Percentiles rank a stretch among this genome's conserved stretches.
These are phyloP conservation scores for Nothoprocta pentlandii DNA, from an alignment of 2,113 vertebrate species.

Conservation along the genomic window DNA sequence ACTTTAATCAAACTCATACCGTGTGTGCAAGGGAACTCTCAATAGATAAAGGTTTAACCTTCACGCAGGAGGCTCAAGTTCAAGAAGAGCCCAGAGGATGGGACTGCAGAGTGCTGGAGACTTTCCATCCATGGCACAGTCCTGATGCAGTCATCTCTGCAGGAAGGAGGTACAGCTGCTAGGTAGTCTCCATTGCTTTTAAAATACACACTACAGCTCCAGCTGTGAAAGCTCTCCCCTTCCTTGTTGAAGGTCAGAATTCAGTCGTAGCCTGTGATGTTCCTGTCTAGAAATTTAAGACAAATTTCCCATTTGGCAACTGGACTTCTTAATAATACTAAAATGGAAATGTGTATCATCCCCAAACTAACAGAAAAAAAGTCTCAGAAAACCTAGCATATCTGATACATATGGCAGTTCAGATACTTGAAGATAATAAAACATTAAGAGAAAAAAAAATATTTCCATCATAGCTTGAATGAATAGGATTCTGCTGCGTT, in stretches of 20 bases:
- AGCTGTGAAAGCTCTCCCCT: neutral
- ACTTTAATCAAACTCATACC: conserved; percentile 10
- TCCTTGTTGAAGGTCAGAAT: neutral
- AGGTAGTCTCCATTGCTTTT: neutral
- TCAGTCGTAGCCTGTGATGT: neutral
- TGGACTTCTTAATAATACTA: neutral
- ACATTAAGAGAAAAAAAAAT: neutral
- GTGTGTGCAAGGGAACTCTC: neutral
- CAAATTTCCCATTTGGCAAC: neutral
- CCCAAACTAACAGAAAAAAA: neutral
- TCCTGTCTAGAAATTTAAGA: neutral
- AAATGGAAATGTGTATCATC: neutral
- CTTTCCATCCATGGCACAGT: neutral
- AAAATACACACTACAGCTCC: neutral
- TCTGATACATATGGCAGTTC: neutral
- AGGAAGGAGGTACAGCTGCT: neutral
- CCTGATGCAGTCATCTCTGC: neutral
- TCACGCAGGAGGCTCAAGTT: neutral
- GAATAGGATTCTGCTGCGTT: neutral
- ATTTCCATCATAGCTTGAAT: neutral
- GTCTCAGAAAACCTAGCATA: neutral
- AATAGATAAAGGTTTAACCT: neutral
- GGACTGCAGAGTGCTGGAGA: neutral
- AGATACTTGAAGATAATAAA: neutral
- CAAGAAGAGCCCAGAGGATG: neutral